Evolutionary conservation across 2,888 invertebrate genomes (phyloP), one percentile per base, ranked within the genome.

Genomic region (Callyntrura sp.): DNA sequence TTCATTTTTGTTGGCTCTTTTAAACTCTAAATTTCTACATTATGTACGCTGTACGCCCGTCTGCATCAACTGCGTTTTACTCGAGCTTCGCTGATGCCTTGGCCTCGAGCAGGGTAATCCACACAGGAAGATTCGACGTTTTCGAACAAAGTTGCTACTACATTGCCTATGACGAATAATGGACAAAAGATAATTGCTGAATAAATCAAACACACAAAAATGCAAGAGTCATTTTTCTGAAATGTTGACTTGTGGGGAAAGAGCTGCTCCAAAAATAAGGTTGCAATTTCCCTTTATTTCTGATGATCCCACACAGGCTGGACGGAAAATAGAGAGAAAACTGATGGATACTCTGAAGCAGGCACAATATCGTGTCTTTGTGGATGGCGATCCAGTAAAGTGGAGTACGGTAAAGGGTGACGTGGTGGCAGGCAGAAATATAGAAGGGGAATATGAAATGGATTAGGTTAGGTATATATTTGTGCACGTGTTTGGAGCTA

Each of bases 381-480:
- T n/a, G n/a, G 48, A 73, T 76, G 76, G 62, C n/a, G 62, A 62
- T n/a, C n/a, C 35, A 35, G 35, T 35, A 2, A 35, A 82, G 23
- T 82, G 62, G 25, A 62, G 48, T 35, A 4, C 23, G 20, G 81
- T 48, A 79, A 48, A 68, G 70, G 70, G 35, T 68, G n/a, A 17
- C 17, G 20, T 12, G 14, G n/a, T 8, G 25, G n/a, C n/a, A n/a
- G n/a, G n/a, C n/a, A n/a, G n/a, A n/a, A n/a, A n/a, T n/a, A 43
- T 11, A 65, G 3, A 35, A 28, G 78, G 78, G 57, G 79, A 60
- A 79, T 17, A 5, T 14, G 43, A 60, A 79, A 79, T 60, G 55
- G 70, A 68, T 57, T 57, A 79, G 23, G 70, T 57, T 57, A 79
- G 23, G 76, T 76, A 51, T 76, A 76, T 11, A 17, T 43, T 45